Base-by-base conservation (phyloP, 1,140 invertebrate genomes). In the Grapholita molesta region DNA sequence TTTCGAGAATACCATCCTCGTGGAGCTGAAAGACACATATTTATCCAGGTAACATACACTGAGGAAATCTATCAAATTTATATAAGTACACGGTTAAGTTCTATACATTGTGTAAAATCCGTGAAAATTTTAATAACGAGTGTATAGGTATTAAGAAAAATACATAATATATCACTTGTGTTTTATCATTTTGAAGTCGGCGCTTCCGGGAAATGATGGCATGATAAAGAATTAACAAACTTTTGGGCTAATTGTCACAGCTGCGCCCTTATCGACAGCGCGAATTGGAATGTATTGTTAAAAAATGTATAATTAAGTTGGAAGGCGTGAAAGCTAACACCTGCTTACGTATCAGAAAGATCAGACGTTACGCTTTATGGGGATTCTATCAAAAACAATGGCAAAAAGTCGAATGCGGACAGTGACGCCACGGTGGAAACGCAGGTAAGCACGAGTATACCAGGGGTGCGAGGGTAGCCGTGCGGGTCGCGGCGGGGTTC, bases 361-460 rank as follows among this genome's bases (percentile, higher is more conserved):
- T 89, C 86, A 30, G 78, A 79, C 80, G 85, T 86, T 86, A 86
- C 87, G 83, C 78, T 86, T 82, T 89, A 84, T 84, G 83, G 82
- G 76, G 84, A 76, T 78, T 73, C 76, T 82, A 79, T 82, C 81
- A 88, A 85, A 91, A 89, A 91, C 87, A 90, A 90, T 89, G 82
- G 86, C 86, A 89, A 90, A 89, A 89, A 90, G 80, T 82, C 76
- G 74, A 84, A 90, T 84, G 86, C 84, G 85, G 86, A 82, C 71
- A 53, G 65, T 66, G 75, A 66, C 23, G 38, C 55, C 30, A 21
- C 12, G 23, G 65, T n/a, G 11, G 65, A 42, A 21, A 33, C 9
- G 24, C 24, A 73, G 67, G 75, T 82, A 83, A 84, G 85, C 84
- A 88, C 7, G 7, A n/a, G n/a, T 30, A 48, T 21, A 21, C 67